phyloP scores from a whole-genome alignment of 2,113 vertebrate genomes.

The Phyllostomus hastatus region DNA sequence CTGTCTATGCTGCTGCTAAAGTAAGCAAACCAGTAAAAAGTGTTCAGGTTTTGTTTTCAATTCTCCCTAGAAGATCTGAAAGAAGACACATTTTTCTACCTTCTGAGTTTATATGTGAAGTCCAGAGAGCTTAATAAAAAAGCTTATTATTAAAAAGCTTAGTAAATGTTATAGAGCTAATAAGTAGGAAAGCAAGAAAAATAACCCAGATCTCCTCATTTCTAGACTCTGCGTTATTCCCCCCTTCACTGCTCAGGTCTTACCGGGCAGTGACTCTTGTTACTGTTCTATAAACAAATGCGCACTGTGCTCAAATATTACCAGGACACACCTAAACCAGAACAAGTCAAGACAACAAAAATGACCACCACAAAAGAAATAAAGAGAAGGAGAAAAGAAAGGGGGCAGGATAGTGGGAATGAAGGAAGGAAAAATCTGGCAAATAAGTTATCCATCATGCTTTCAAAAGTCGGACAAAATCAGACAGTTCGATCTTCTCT shows the following conservation, averaged over 20 bases:
- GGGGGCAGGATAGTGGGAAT: accelerated
- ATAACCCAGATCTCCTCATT: background rate
- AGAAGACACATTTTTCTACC: background rate
- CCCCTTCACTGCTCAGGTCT: background rate
- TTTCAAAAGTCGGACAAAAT: background rate
- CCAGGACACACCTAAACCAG: background rate
- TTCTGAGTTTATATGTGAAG: background rate
- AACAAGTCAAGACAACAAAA: background rate
- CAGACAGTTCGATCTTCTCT: background rate
- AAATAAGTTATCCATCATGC: background rate
- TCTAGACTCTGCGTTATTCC: background rate
- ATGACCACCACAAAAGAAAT: background rate
- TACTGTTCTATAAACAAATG: background rate
- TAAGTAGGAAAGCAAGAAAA: background rate
- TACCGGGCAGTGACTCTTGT: background rate
- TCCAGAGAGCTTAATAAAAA: background rate
- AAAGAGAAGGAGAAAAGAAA: background rate
- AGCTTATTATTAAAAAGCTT: background rate
- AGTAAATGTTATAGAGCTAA: background rate
- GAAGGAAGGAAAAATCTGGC: background rate
- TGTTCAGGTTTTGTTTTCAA: background rate
- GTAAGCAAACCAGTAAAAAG: background rate
- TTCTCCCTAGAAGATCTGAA: background rate
- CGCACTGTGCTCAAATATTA: background rate
- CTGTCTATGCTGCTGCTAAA: background rate